phyloP scores from a whole-genome alignment of 2,797 vertebrate genomes.

The Phataginus tricuspis region DNA sequence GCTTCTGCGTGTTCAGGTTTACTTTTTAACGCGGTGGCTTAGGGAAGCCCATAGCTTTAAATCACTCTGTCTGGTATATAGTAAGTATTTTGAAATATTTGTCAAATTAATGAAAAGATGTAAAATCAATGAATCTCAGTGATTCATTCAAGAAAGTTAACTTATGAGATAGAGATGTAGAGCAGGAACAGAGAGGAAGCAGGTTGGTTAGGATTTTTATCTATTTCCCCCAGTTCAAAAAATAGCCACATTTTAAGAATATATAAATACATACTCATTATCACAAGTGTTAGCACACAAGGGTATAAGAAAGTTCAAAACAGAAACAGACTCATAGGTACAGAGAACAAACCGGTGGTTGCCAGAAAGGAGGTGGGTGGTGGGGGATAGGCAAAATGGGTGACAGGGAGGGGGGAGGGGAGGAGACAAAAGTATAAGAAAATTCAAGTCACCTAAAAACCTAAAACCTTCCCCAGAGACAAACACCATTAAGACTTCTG shows the following conservation, averaged over 20 bases:
- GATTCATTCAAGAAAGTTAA: slow-evolving; percentile 2
- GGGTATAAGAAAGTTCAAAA: neutral
- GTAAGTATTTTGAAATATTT: neutral
- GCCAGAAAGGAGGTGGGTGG: too few species aligned
- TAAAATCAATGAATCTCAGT: neutral
- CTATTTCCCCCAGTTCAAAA: neutral
- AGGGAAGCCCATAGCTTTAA: neutral
- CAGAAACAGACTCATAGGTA: too few species aligned
- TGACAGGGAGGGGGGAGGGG: too few species aligned
- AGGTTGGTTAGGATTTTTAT: neutral
- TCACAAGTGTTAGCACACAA: neutral
- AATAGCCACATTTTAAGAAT: neutral
- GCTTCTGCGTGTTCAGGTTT: neutral
- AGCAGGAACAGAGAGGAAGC: neutral
- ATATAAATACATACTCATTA: neutral
- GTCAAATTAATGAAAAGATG: slow-evolving; percentile 7
- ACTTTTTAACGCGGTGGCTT: too few species aligned
- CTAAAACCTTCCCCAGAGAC: neutral
- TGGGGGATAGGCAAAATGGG: too few species aligned
- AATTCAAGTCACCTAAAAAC: neutral
- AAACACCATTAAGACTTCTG: neutral
- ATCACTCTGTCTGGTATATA: neutral
- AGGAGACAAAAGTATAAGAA: neutral
- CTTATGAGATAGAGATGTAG: neutral
- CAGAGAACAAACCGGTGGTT: too few species aligned